phyloP scores from a whole-genome alignment of 1,140 invertebrate genomes.

The Teleopsis dalmanni region DNA sequence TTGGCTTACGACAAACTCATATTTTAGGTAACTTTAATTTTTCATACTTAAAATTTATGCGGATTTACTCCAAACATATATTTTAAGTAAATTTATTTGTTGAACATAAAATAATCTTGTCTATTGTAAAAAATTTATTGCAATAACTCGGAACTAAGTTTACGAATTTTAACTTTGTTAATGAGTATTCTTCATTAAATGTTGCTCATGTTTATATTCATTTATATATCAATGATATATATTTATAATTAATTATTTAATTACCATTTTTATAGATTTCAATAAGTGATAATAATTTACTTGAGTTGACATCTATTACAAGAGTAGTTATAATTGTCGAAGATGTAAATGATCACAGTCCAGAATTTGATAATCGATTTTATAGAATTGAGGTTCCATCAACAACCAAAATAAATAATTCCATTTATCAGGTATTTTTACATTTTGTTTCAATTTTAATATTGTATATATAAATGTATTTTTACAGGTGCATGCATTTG shows the following conservation, averaged over 20 bases:
- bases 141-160: background rate
- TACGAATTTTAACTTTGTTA: no score
- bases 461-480: background rate
- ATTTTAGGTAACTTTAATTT: no score
- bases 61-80: no score
- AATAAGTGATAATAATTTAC: slow-evolving; percentile 70
- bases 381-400: slow-evolving; percentile 74
- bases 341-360: slow-evolving; percentile 79
- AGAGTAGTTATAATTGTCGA: slow-evolving; percentile 72
- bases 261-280: slow-evolving; percentile 55
- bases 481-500: slow-evolving; percentile 71
- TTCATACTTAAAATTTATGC: no score
- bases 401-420: slow-evolving; percentile 48
- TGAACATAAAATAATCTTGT: background rate
- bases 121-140: background rate
- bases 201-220: no score
- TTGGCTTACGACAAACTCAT: no score
- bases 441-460: background rate
- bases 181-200: slow-evolving; percentile 7
- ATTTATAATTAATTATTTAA: no score
- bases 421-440: slow-evolving; percentile 55
- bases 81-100: no score
- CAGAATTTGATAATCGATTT: slow-evolving; percentile 71
- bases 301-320: slow-evolving; percentile 69
- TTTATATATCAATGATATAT: no score